phyloP scores from a whole-genome alignment of 2,888 invertebrate species.

The Eupithecia tripunctaria region DNA sequence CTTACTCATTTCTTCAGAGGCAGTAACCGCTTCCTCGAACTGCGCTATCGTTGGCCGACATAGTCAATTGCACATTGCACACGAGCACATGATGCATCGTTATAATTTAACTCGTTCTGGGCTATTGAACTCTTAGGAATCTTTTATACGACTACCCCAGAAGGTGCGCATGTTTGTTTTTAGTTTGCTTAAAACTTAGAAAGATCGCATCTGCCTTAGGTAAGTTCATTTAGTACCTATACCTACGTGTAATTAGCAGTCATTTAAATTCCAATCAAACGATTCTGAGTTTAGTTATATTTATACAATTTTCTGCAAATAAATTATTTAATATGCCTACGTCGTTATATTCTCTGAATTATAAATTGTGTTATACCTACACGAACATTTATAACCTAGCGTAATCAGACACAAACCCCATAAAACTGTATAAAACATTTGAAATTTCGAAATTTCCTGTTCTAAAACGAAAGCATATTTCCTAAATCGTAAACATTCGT shows the following conservation, averaged over 20 bases:
- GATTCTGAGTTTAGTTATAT: neutral
- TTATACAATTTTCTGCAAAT: neutral
- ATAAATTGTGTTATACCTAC: neutral
- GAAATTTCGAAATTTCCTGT: conserved; percentile 11
- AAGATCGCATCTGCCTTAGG: neutral
- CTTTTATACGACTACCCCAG: neutral
- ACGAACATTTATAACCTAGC: neutral
- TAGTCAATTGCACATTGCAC: conserved; percentile 54
- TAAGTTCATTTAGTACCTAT: neutral
- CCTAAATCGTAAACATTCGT: conserved; percentile 31
- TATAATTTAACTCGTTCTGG: conserved; percentile 41
- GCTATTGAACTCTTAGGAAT: neutral
- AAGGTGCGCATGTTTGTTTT: neutral
- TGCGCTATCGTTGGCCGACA: conserved; percentile 66
- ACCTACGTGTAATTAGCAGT: neutral
- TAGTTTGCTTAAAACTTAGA: neutral
- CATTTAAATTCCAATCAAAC: neutral
- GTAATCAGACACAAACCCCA: neutral
- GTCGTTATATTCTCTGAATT: neutral
- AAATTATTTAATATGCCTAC: neutral
- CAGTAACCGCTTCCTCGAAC: conserved; percentile 75
- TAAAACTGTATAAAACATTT: conserved; percentile 18
- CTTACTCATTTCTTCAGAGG: conserved; percentile 31
- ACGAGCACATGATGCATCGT: conserved; percentile 37
- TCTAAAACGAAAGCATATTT: conserved; percentile 32